A percentile compares a stretch with the other conserved stretches of the same genome.
phyloP scores from a whole-genome alignment of 2,797 vertebrate species.

The Oreochromis mossambicus region DNA sequence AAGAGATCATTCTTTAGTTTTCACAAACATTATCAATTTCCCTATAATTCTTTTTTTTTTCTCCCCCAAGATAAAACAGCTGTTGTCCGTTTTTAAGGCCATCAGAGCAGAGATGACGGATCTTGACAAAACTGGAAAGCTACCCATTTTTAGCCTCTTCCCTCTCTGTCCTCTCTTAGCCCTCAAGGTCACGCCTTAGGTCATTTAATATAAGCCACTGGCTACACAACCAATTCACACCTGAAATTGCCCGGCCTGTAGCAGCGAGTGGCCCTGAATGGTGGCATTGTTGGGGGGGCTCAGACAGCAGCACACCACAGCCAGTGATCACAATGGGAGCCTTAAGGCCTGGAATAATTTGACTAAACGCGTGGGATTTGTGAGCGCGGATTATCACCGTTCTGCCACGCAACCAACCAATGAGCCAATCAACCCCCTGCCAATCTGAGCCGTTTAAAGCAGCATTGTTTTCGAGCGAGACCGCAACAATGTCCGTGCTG shows the following conservation, averaged over 20 bases:
- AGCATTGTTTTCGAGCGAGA: slow-evolving; percentile 33
- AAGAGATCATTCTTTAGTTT: slow-evolving; percentile 19
- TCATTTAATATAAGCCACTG: slow-evolving; percentile 73
- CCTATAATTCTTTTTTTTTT: background rate
- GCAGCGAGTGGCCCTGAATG: slow-evolving; percentile 68
- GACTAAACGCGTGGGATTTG: slow-evolving; percentile 74
- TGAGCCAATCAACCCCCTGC: slow-evolving; percentile 54
- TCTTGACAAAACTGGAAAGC: slow-evolving; percentile 14
- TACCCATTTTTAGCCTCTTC: slow-evolving; percentile 1
- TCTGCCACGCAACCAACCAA: slow-evolving; percentile 51
- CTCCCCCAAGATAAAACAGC: slow-evolving; percentile 14
- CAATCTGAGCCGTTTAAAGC: slow-evolving; percentile 37
- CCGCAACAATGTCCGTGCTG: background rate
- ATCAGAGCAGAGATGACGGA: slow-evolving; percentile 30
- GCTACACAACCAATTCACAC: slow-evolving; percentile 72
- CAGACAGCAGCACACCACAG: slow-evolving; percentile 64
- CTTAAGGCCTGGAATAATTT: slow-evolving; percentile 75
- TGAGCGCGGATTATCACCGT: slow-evolving; percentile 66
- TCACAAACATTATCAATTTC: background rate
- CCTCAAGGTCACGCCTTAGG: slow-evolving; percentile 57
- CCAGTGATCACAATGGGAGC: slow-evolving; percentile 65
- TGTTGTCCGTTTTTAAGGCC: slow-evolving; percentile 12
- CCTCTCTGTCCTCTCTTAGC: slow-evolving; percentile 17
- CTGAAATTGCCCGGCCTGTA: slow-evolving; percentile 68
- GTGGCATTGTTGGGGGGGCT: slow-evolving; percentile 74